Conservation (phyloP, 2,113 vertebrate species). For the Diadophis punctatus region DNA sequence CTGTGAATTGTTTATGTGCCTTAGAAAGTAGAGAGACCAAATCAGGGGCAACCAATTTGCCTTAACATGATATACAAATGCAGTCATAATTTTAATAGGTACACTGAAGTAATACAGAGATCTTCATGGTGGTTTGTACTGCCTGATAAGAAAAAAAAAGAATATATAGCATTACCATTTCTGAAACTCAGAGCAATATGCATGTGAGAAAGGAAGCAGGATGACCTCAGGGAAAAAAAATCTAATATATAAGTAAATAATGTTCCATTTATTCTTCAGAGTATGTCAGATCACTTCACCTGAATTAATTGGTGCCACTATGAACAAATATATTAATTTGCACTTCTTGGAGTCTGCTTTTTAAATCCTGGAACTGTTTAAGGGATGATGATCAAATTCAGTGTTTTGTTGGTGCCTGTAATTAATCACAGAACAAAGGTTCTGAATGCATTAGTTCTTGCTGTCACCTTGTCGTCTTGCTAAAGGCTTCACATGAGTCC, state of each 20-base stretch:
- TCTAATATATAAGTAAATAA: constrained; percentile 5
- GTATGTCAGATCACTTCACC: constrained; percentile 28
- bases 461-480: constrained; percentile 35
- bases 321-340: constrained; percentile 45
- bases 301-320: constrained; percentile 42
- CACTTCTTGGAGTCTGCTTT: constrained; percentile 42
- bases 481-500: constrained; percentile 21
- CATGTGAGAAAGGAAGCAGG: not conserved
- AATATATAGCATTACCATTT: not conserved
- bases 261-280: constrained; percentile 29
- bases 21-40: not conserved
- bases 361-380: constrained; percentile 30
- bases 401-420: constrained; percentile 37
- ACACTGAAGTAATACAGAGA: not conserved
- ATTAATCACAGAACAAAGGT: constrained; percentile 49
- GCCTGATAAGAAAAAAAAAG: not conserved
- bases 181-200: constrained; percentile 2
- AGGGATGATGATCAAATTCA: constrained; percentile 49
- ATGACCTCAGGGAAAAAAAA: constrained; percentile 16
- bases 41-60: not conserved
- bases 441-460: constrained; percentile 35
- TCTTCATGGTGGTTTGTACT: not conserved
- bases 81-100: not conserved
- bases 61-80: not conserved
- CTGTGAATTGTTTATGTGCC: not conserved